Conservation (phyloP, 2,113 vertebrate genomes). For the Tinamus guttatus region DNA sequence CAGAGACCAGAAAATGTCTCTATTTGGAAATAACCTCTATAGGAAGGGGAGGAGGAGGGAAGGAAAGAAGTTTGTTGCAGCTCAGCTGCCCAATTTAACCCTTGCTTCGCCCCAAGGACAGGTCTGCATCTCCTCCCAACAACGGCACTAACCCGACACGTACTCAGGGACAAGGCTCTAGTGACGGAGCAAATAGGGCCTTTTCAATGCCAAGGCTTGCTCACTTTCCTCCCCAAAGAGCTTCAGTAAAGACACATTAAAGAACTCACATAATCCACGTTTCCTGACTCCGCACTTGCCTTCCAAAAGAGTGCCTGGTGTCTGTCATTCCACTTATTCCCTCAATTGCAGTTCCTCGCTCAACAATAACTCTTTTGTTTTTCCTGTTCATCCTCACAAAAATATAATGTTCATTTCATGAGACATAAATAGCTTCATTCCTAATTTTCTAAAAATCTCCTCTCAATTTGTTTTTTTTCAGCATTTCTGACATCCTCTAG, state of each 20-base stretch:
- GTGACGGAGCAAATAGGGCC: not conserved
- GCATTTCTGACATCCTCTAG: not conserved
- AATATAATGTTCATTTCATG: not conserved
- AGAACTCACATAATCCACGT: not conserved
- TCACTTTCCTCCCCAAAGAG: not conserved
- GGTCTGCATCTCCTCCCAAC: not conserved
- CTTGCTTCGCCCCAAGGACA: not conserved
- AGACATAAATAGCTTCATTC: not conserved
- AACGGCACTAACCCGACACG: not conserved
- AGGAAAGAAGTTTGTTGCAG: not conserved
- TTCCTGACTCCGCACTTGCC: not conserved
- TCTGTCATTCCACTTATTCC: not conserved
- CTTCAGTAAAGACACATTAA: not conserved
- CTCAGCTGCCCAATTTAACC: not conserved
- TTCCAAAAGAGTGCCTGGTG: not conserved
- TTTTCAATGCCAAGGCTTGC: not conserved
- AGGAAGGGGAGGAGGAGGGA: not conserved
- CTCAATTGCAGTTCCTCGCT: not conserved
- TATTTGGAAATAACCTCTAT: not conserved
- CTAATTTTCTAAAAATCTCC: not conserved
- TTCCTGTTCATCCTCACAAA: not conserved
- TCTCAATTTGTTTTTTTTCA: not conserved
- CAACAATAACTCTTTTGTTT: not conserved
- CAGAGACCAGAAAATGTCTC: not conserved
- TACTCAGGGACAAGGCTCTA: not conserved